Evolutionary conservation across 2,113 vertebrate species (phyloP).

Genomic region (Campylomormyrus tamandua): DNA sequence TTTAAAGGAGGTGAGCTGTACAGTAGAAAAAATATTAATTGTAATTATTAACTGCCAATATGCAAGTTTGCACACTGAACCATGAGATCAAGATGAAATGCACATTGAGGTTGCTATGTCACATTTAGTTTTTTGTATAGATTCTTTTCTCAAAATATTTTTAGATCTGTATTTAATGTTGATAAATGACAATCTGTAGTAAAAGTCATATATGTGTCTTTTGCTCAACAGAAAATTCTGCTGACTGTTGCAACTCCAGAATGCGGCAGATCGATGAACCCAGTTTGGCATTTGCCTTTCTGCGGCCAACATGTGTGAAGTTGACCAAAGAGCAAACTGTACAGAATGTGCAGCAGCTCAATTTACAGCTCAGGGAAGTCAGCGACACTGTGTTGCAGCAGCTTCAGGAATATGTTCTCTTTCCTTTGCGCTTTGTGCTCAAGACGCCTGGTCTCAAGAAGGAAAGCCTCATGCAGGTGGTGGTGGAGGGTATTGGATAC

Average conservation of each 20-base stretch:
- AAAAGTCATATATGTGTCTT: background rate
- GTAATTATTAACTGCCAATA: background rate
- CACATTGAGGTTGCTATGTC: background rate
- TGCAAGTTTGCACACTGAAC: background rate
- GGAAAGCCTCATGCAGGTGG: slow-evolving; percentile 65
- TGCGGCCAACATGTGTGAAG: slow-evolving; percentile 80
- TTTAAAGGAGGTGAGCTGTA: background rate
- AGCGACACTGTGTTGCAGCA: slow-evolving; percentile 74
- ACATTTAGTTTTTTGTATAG: background rate
- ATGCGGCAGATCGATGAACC: slow-evolving; percentile 79
- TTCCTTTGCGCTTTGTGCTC: slow-evolving; percentile 81
- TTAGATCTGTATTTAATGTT: background rate
- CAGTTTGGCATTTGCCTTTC: slow-evolving; percentile 73
- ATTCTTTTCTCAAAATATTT: background rate
- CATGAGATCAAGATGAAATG: background rate
- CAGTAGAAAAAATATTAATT: background rate
- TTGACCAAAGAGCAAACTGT: slow-evolving; percentile 70
- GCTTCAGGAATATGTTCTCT: slow-evolving; percentile 88
- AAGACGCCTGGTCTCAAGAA: slow-evolving; percentile 65
- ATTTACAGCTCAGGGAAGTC: slow-evolving; percentile 55
- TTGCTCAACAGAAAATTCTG: background rate
- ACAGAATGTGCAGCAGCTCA: slow-evolving; percentile 65
- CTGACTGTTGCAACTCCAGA: background rate
- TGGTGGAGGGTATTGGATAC: slow-evolving; percentile 66
- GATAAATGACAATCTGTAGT: background rate